Base-by-base conservation (phyloP, 92 coral and sea anemone species). In the Porites rus region DNA sequence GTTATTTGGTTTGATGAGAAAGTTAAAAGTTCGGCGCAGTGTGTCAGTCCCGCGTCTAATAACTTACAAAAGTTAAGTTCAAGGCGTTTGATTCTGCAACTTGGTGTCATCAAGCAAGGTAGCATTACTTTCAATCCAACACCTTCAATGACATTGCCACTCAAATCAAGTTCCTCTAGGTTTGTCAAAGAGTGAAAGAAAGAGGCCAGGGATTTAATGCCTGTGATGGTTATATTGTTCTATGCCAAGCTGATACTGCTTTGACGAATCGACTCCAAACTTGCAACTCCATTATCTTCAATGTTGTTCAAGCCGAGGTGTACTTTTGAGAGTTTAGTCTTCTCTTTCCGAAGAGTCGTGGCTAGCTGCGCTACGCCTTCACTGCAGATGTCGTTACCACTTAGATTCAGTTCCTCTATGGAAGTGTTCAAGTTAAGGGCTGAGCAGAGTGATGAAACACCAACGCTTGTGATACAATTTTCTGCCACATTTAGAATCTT, bases 251-350 rank as follows among this genome's bases (percentile, higher is more conserved):
- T 67, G 19, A 84, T 52, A 22, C 61, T 17, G 24, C 65, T 63
- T 66, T 73, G 88, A 9, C 53, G 65, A 63, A 76, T 31, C 51
- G 88, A 81, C 60, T 2, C 53, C 31, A 77, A 52, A 53, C 59
- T 21, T 13, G 59, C 61, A 9, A 65, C 67, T n/a, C 88, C 88
- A 9, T 84, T 74, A 28, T 84, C 88, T 60, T 75, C 88, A 13
- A 84, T 64, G 19, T 66, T 17, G 56, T 84, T 84, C 17, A 28
- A 75, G 16, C 84, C 24, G 22, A 84, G 83, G 31, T 74, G 51
- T 20, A 76, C 17, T 54, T 46, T 75, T 10, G 74, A 28, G 82
- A 84, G 31, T 68, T 14, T 77, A 11, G 84, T 31, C 31, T 65
- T 84, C 53, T 56, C 80, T 16, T 21, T 75, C 13, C 56, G 74